Evolutionary conservation across 2,888 invertebrate genomes (phyloP), one percentile per base, ranked within the genome.

Genomic region (Nomada lathburiana): DNA sequence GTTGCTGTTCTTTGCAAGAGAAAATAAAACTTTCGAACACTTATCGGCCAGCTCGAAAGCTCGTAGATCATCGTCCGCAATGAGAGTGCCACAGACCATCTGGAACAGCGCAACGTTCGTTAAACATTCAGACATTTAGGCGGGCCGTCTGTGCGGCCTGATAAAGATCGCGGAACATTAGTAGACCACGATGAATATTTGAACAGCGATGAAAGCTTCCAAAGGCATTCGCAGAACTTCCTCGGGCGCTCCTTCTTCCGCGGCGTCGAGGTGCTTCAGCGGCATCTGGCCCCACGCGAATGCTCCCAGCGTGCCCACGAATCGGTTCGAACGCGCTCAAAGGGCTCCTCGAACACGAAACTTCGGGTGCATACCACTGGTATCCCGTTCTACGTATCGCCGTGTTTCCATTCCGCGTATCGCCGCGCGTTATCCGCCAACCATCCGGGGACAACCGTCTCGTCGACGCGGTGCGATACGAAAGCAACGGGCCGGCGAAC

Each of bases 171-270:
- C 20, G 29, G 77, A 52, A 79, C 76, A 79, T 76, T 64, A 70
- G 69, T 23, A 60, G 79, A 63, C 69, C 10, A 5, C 18, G 36
- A 76, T 80, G 80, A 80, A 80, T 80, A 80, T 77, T 80, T 80
- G 53, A 80, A 23, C 16, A 42, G 16, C 11, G 16, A 26, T 79
- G 79, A 80, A 77, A 78, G 80, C 80, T 77, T 77, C 42, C 42
- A 53, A 53, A 64, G 63, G n/a, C 64, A 52, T 64, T 52, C 64
- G 2, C 2, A 18, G 55, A 69, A 76, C 64, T 64, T 63, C 42
- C 42, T 0, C 2, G 13, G 57, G 44, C 20, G 64, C 26, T 29
- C 9, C 52, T 72, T 64, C 62, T 68, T 42, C 62, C 10, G 20
- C 23, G 18, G 7, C 20, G 2, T 5, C 11, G 50, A 0, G 10